Evolutionary conservation across 2,888 invertebrate genomes (phyloP), one percentile per base, ranked within the genome.

Genomic region (Tromatobia lineatoria): DNA sequence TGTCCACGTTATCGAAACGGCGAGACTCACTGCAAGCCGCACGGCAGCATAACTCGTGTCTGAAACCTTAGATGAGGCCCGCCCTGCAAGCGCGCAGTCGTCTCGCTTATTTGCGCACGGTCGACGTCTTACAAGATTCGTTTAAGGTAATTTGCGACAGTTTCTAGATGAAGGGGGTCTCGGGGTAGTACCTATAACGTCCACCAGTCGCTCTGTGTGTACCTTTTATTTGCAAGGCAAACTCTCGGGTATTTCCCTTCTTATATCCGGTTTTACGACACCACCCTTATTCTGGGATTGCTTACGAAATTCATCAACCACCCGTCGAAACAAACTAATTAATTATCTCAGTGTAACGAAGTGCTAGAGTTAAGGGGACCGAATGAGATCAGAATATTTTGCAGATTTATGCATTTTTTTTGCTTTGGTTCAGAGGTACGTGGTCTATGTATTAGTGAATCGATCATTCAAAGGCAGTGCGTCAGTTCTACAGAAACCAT

Each of bases 91-190:
- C 89, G 89, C 90, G 88, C 87, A 82, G 74, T 34, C 85, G 75
- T 75, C 70, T 67, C 86, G 67, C 67, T 80, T 84, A 61, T 61
- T 78, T 71, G 54, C 47, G 38, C 85, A 83, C 77, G 85, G 71
- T 84, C 82, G 88, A 90, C 87, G 88, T 91, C 91, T 90, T 90
- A 88, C 89, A 88, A 91, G 88, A 91, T 90, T 90, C 89, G 88
- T 87, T 88, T 83, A 86, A 83, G 84, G 83, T 86, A 88, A 89
- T 89, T 87, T 88, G 87, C 80, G 71, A 87, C 69, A 61, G 69
- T 81, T 84, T 80, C 64, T 47, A 66, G 73, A 52, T 64, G 86
- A 47, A 8, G 15, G 25, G 42, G 50, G n/a, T 69, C 15, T 29
- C 38, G 66, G 29, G 20, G 23, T 59, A 7, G n/a, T 59, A 50